These are phyloP conservation scores for Chrysogorgia sp. DNA, from an alignment of 92 coral and sea anemone genomes.

Conservation along the genomic window DNA sequence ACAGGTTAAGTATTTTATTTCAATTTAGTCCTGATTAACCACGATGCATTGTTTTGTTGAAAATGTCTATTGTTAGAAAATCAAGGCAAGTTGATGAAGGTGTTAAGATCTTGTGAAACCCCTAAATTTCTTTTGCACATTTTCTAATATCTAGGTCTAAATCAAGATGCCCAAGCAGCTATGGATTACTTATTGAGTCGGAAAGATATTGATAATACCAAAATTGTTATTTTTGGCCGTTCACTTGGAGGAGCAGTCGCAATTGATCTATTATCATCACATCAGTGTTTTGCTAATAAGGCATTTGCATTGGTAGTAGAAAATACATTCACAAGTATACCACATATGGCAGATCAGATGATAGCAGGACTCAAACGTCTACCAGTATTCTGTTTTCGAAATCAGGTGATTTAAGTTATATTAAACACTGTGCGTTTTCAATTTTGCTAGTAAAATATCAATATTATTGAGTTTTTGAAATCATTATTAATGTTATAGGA, in stretches of 20 bases:
- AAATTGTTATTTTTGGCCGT: conserved; percentile 89
- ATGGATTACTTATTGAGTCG: conserved; percentile 85
- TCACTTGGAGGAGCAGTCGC: conserved; percentile 99
- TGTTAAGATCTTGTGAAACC: too few species aligned
- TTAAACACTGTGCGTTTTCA: background rate
- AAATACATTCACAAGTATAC: conserved; percentile 95
- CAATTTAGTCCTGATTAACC: too few species aligned
- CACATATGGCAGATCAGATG: conserved; percentile 88
- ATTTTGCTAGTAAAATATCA: background rate
- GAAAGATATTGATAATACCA: conserved; percentile 80
- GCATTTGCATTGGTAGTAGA: conserved; percentile 90
- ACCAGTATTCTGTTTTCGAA: conserved; percentile 94
- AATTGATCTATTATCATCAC: conserved; percentile 71
- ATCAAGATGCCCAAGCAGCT: conserved; percentile 87
- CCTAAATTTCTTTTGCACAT: too few species aligned
- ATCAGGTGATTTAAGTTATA: conserved; percentile 66
- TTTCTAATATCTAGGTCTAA: conserved; percentile 64
- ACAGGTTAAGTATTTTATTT: too few species aligned
- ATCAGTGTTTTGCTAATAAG: conserved; percentile 71
- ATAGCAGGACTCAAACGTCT: conserved; percentile 81
- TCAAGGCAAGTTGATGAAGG: too few species aligned
- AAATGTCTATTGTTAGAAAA: too few species aligned
- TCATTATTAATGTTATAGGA: too few species aligned
- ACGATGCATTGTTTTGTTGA: too few species aligned
- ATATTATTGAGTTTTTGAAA: background rate